A percentile compares a stretch with the other conserved stretches of the same genome.
Evolutionary conservation across 2,797 vertebrate genomes (phyloP).

Genomic region (Euthynnus affinis): DNA sequence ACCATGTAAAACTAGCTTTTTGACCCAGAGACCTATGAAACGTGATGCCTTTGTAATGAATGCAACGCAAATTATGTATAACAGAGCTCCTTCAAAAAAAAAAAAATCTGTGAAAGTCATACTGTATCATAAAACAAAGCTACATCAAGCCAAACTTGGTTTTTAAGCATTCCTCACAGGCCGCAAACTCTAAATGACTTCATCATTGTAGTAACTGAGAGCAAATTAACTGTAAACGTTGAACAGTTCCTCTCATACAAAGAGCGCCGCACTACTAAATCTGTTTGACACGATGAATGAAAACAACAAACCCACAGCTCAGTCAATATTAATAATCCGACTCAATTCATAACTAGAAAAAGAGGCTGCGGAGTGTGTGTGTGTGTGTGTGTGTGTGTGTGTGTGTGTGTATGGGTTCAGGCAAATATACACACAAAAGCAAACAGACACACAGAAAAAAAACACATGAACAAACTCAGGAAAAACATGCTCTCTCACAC

Average conservation of each 20-base stretch:
- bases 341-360: slow-evolving; percentile 35
- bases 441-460: slow-evolving; percentile 18
- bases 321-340: slow-evolving; percentile 48
- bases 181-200: slow-evolving; percentile 50
- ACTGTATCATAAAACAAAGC: slow-evolving; percentile 49
- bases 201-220: slow-evolving; percentile 45
- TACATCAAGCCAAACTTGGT: slow-evolving; percentile 38
- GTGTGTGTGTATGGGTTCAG: not conserved
- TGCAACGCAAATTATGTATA: slow-evolving; percentile 20
- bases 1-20: slow-evolving; percentile 14
- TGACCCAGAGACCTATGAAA: slow-evolving; percentile 37
- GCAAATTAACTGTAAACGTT: slow-evolving; percentile 63
- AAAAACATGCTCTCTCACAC: not conserved
- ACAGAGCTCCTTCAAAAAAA: slow-evolving; percentile 21
- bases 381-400: not conserved
- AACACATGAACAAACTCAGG: slow-evolving; percentile 12
- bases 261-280: slow-evolving; percentile 46
- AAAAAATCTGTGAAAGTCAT: slow-evolving; percentile 14
- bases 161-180: slow-evolving; percentile 38
- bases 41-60: slow-evolving; percentile 9
- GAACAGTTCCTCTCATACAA: slow-evolving; percentile 40
- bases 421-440: slow-evolving; percentile 8
- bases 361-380: slow-evolving; percentile 4
- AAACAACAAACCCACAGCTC: slow-evolving; percentile 52
- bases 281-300: slow-evolving; percentile 49